Conservation (phyloP, 2,113 vertebrate genomes). For the Eudorcas thomsonii region DNA sequence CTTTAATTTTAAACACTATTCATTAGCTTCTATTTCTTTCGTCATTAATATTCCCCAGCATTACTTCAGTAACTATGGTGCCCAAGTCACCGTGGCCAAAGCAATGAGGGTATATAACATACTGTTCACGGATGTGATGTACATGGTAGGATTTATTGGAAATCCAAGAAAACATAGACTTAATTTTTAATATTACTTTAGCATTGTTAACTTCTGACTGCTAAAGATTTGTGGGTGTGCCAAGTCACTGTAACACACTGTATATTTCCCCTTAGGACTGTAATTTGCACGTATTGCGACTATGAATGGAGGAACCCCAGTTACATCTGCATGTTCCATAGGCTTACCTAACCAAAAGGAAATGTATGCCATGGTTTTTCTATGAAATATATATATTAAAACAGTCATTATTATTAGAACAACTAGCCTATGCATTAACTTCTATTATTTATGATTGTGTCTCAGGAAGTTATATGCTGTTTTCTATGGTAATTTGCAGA, state of each 20-base stretch:
- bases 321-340: neutral
- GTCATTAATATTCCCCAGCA: neutral
- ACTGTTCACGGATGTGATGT: neutral
- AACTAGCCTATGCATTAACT: neutral
- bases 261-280: neutral
- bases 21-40: neutral
- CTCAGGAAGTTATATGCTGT: neutral
- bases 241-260: neutral
- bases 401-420: neutral
- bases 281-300: neutral
- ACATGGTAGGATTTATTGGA: neutral
- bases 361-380: neutral
- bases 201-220: neutral
- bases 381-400: neutral
- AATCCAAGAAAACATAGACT: neutral
- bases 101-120: neutral
- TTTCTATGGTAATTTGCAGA: neutral
- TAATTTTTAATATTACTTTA: neutral
- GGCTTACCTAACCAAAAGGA: neutral
- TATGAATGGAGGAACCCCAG: accelerated
- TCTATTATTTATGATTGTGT: neutral
- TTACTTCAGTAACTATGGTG: neutral
- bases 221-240: neutral
- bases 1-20: neutral
- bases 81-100: neutral